Percentiles rank a stretch among this genome's conserved stretches.
Conservation (phyloP, 2,888 invertebrate genomes). For the Lacanobia wlatinum region DNA sequence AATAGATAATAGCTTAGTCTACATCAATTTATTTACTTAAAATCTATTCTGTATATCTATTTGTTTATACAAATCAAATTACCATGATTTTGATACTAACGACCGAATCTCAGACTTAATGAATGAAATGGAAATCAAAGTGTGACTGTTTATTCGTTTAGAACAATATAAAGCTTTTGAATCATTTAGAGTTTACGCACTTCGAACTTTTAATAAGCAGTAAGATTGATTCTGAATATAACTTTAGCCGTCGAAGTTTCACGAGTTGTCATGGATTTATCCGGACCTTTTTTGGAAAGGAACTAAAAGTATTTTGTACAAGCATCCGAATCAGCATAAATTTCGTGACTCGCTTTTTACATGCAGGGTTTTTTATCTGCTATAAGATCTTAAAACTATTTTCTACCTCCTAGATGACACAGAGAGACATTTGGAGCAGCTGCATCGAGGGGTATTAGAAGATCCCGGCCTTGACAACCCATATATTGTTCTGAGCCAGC, state of each 20-base stretch:
- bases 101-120: slow-evolving; percentile 21
- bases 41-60: slow-evolving; percentile 3
- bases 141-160: slow-evolving; percentile 44
- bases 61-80: slow-evolving; percentile 37
- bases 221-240: background rate
- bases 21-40: slow-evolving; percentile 16
- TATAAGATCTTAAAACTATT: background rate
- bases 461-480: slow-evolving; percentile 81
- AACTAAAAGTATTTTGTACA: background rate
- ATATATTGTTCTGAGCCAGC: slow-evolving; percentile 87
- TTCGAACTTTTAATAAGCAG: slow-evolving; percentile 23
- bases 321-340: background rate
- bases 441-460: slow-evolving; percentile 84
- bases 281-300: background rate
- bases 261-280: background rate
- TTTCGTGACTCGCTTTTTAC: background rate
- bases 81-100: slow-evolving; percentile 16
- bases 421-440: slow-evolving; percentile 83
- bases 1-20: slow-evolving; percentile 10
- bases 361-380: background rate
- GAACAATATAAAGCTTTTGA: slow-evolving; percentile 34
- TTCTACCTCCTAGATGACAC: slow-evolving; percentile 75
- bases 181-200: slow-evolving; percentile 24
- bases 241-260: slow-evolving; percentile 9
- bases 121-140: slow-evolving; percentile 44